A percentile compares a stretch with the other conserved stretches of the same genome.
Evolutionary conservation across 2,113 vertebrate genomes (phyloP).

Genomic region (Proteles cristata): DNA sequence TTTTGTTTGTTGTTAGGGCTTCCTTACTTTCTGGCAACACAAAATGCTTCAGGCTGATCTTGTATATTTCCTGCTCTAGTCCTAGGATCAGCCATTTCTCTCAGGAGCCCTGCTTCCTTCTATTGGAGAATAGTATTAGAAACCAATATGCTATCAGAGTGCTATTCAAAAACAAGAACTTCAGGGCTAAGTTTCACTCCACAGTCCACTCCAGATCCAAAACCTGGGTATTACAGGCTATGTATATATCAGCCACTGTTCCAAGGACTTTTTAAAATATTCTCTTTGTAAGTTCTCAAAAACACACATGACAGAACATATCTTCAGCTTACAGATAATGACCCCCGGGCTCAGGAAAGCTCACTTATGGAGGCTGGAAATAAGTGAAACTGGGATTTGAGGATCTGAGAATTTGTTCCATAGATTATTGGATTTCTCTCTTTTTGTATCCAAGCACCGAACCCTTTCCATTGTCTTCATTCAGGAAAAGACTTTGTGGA

Average conservation of each 20-base stretch:
- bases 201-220: neutral
- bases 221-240: neutral
- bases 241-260: neutral
- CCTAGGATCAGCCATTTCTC: neutral
- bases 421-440: neutral
- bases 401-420: neutral
- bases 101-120: neutral
- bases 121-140: neutral
- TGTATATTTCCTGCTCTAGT: neutral
- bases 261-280: neutral
- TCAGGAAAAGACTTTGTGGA: neutral
- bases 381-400: neutral
- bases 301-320: neutral
- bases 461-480: neutral
- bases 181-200: neutral
- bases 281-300: conserved; percentile 18
- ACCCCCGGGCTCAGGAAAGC: neutral
- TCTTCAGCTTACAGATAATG: neutral
- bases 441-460: neutral
- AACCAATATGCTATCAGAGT: neutral
- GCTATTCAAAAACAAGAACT: neutral
- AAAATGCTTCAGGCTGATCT: neutral
- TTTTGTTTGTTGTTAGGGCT: neutral
- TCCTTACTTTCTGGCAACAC: neutral
- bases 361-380: neutral